A percentile compares a stretch with the other conserved stretches of the same genome.
phyloP scores from a whole-genome alignment of 2,888 invertebrate genomes.

The Ischnura elegans region DNA sequence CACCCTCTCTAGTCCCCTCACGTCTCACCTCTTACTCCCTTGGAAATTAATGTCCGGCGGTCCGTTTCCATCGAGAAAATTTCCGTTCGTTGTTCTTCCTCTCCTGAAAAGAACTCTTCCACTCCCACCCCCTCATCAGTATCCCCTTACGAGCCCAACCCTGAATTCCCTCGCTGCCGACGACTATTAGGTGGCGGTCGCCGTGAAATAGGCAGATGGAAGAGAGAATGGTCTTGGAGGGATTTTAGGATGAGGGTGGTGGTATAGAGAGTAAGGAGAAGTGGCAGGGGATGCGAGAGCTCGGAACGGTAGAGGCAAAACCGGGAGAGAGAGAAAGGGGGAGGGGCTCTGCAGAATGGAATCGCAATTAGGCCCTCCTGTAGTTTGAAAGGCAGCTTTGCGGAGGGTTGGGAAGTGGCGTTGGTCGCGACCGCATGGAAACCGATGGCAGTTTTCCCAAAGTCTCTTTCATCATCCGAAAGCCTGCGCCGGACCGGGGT shows the following conservation, averaged over 20 bases:
- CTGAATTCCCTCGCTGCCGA: slow-evolving; percentile 11
- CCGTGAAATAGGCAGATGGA: not conserved
- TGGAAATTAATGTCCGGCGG: too few species aligned
- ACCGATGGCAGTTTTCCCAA: not conserved
- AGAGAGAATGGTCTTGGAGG: not conserved
- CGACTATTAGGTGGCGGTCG: slow-evolving; percentile 5
- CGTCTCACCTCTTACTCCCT: too few species aligned
- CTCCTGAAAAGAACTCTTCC: not conserved
- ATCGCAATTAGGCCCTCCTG: slow-evolving; percentile 26
- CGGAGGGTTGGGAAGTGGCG: not conserved
- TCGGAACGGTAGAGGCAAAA: too few species aligned
- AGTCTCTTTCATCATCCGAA: not conserved
- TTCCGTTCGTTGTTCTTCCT: not conserved
- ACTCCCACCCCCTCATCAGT: not conserved
- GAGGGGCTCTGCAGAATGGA: not conserved
- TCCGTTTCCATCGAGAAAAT: not conserved
- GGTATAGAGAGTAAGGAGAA: not conserved
- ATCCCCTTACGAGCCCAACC: not conserved
- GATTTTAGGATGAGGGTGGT: not conserved
- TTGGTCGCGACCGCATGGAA: not conserved
- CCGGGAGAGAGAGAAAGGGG: not conserved
- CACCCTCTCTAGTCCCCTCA: too few species aligned
- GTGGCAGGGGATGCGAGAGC: not conserved
- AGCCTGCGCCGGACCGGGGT: not conserved
- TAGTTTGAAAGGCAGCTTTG: not conserved